Percentiles rank a stretch among this genome's conserved stretches.
These are phyloP conservation scores for Anoncus sp. DNA, from an alignment of 2,888 invertebrate species.

Conservation along the genomic window DNA sequence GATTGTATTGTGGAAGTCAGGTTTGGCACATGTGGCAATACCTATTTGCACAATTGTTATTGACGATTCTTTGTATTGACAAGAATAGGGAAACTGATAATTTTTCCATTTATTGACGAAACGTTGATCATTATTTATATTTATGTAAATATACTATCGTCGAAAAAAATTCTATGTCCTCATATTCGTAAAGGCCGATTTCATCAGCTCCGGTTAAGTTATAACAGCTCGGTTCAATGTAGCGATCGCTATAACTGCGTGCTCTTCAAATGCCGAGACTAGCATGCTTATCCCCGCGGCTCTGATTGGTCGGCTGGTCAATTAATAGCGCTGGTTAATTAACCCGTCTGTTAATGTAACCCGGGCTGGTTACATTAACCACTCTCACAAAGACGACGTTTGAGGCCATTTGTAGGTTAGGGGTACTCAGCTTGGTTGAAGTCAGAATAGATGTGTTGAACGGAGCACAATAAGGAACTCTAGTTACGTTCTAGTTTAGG, in stretches of 20 bases:
- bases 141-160: too few relatives aligned
- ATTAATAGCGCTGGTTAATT: slow-evolving; percentile 31
- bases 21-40: not conserved
- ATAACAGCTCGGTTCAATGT: not conserved
- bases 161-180: too few relatives aligned
- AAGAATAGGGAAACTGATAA: not conserved
- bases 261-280: slow-evolving; percentile 9
- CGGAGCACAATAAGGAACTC: too few relatives aligned
- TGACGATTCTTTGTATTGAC: not conserved
- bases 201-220: not conserved
- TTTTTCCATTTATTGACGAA: not conserved
- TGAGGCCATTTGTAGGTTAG: slow-evolving; percentile 16
- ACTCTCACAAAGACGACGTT: slow-evolving; percentile 10
- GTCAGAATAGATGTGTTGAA: too few relatives aligned
- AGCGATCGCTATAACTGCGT: not conserved
- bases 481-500: too few relatives aligned
- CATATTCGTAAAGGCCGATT: not conserved
- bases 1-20: not conserved
- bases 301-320: slow-evolving; percentile 11
- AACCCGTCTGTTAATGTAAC: slow-evolving; percentile 19
- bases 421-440: too few relatives aligned
- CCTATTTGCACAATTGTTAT: not conserved
- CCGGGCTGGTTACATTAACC: slow-evolving; percentile 1
- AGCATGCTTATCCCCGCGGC: not conserved
- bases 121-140: not conserved